Conservation (phyloP, 2,797 vertebrate species). For the Periparus ater region DNA sequence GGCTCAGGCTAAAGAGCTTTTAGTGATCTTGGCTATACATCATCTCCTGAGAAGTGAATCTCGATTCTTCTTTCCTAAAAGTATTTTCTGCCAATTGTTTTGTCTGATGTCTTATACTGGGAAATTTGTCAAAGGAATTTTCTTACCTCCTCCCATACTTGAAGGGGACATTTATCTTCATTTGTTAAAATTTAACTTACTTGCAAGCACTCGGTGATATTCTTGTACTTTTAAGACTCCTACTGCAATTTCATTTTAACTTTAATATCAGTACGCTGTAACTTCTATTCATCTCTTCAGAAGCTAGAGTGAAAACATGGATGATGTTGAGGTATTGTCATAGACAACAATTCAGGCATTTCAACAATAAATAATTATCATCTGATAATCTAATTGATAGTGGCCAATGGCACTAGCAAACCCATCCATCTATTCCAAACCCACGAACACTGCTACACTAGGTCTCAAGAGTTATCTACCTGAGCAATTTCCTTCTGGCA, state of each 20-base stretch:
- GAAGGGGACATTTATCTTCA: neutral
- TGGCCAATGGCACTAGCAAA: neutral
- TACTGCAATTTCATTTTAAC: neutral
- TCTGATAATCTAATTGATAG: neutral
- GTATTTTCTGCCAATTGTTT: neutral
- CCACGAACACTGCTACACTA: neutral
- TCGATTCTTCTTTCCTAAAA: neutral
- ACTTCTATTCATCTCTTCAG: neutral
- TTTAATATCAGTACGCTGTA: neutral
- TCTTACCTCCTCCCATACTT: neutral
- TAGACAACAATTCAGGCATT: neutral
- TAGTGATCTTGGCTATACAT: neutral
- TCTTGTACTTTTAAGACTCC: neutral
- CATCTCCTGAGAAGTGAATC: neutral
- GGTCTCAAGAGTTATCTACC: neutral
- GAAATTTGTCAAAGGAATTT: neutral
- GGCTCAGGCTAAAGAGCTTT: slow-evolving; percentile 5
- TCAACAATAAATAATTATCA: neutral
- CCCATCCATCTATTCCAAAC: neutral
- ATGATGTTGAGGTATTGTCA: neutral
- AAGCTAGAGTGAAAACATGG: neutral
- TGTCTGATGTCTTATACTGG: neutral
- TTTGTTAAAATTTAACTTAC: neutral
- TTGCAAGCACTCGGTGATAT: neutral
- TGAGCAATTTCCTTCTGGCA: neutral